Percentiles rank a stretch among this genome's conserved stretches.
Evolutionary conservation across 92 coral and sea anemone species (phyloP).

Genomic region (Zoanthus gigantus): DNA sequence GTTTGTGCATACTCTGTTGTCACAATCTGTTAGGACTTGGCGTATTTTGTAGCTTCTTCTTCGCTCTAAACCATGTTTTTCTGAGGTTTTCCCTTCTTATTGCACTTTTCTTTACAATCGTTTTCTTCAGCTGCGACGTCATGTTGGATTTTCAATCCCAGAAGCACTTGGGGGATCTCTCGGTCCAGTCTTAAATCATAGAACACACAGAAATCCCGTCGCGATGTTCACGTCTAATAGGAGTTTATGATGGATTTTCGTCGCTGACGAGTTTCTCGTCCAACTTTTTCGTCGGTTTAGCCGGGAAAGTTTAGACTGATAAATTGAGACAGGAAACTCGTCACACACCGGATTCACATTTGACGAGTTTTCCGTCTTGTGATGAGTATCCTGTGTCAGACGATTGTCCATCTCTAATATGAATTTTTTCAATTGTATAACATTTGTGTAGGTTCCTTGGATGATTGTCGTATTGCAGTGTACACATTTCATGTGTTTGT

Average conservation of each 20-base stretch:
- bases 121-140: slow-evolving; percentile 39
- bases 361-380: slow-evolving; percentile 39
- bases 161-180: slow-evolving; percentile 51
- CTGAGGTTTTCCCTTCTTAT: slow-evolving; percentile 32
- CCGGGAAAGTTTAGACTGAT: slow-evolving; percentile 37
- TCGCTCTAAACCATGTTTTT: slow-evolving; percentile 52
- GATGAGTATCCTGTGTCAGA: slow-evolving; percentile 9
- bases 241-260: slow-evolving; percentile 12
- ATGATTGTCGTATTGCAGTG: too few relatives aligned
- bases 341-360: slow-evolving; percentile 37
- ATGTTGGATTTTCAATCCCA: slow-evolving; percentile 49
- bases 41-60: slow-evolving; percentile 58
- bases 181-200: slow-evolving; percentile 40
- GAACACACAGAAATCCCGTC: slow-evolving; percentile 44
- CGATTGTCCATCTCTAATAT: background rate
- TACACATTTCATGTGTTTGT: too few relatives aligned
- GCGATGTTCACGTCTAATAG: background rate
- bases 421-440: too few relatives aligned
- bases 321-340: slow-evolving; percentile 7
- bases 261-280: slow-evolving; percentile 46
- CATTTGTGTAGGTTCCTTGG: too few relatives aligned
- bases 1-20: slow-evolving; percentile 6
- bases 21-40: slow-evolving; percentile 64
- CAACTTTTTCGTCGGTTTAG: slow-evolving; percentile 28
- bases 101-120: slow-evolving; percentile 1